Percentiles rank a stretch among this genome's conserved stretches.
These are phyloP conservation scores for Engraulis encrasicolus DNA, from an alignment of 2,113 vertebrate species.

Conservation along the genomic window DNA sequence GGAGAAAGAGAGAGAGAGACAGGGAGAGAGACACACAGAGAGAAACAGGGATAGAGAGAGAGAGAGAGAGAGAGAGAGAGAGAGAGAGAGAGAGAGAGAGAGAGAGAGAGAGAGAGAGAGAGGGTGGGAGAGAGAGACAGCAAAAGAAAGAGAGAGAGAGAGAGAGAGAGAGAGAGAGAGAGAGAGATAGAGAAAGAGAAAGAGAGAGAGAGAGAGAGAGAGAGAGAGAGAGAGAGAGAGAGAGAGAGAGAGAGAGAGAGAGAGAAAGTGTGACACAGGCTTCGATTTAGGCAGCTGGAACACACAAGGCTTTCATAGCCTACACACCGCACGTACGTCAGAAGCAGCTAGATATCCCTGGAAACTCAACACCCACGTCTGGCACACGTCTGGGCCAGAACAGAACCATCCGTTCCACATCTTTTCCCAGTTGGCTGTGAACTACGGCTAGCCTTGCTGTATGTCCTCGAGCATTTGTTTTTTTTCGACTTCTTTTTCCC, in stretches of 20 bases:
- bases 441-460: not conserved
- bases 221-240: not conserved
- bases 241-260: not conserved
- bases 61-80: constrained; percentile 10
- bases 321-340: not conserved
- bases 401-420: not conserved
- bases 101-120: constrained; percentile 27
- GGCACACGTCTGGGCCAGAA: not conserved
- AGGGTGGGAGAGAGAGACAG: too few relatives aligned
- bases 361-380: not conserved
- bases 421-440: not conserved
- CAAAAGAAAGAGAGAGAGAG: not conserved
- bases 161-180: too few relatives aligned
- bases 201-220: too few relatives aligned
- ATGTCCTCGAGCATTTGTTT: not conserved
- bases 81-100: not conserved
- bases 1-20: not conserved
- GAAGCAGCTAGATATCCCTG: too few relatives aligned
- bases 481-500: not conserved
- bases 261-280: not conserved
- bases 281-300: not conserved
- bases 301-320: not conserved
- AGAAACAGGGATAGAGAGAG: not conserved
- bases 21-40: not conserved
- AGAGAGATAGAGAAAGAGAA: too few relatives aligned